A percentile compares a stretch with the other conserved stretches of the same genome.
Conservation (phyloP, 1,140 invertebrate genomes). For the Vollenhovia emeryi region DNA sequence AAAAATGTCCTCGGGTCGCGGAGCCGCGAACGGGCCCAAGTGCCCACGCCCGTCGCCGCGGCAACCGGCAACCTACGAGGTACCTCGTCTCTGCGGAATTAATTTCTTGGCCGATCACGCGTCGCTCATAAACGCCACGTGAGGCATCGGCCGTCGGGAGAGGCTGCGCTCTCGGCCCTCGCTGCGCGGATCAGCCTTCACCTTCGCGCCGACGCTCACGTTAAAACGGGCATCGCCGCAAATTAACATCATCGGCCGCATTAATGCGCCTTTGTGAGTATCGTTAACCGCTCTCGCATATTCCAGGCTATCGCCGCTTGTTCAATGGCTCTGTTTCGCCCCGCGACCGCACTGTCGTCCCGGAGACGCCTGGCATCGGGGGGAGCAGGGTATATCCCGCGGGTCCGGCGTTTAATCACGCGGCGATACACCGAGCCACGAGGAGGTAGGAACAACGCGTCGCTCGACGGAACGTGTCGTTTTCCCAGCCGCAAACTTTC, state of each 20-base stretch:
- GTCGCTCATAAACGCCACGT: slow-evolving; percentile 25
- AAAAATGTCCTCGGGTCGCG: slow-evolving; percentile 57
- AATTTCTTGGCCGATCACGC: slow-evolving; percentile 55
- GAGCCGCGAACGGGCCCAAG: no score
- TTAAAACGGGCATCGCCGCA: background rate
- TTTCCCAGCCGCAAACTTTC: slow-evolving; percentile 27
- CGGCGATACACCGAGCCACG: background rate
- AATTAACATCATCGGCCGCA: slow-evolving; percentile 15
- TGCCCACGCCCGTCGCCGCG: background rate
- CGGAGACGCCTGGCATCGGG: background rate
- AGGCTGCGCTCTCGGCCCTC: background rate
- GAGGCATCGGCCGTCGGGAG: slow-evolving; percentile 23
- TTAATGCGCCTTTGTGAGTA: slow-evolving; percentile 5
- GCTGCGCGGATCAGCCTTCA: slow-evolving; percentile 37
- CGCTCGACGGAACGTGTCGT: slow-evolving; percentile 7
- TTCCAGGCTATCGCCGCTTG: background rate
- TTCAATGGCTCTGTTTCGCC: background rate
- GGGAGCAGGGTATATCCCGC: background rate
- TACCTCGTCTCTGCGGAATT: slow-evolving; percentile 49
- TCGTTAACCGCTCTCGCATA: slow-evolving; percentile 15
- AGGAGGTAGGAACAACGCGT: background rate
- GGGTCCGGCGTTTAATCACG: background rate
- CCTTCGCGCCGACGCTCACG: slow-evolving; percentile 34
- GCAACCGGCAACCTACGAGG: slow-evolving; percentile 32
- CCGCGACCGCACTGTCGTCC: background rate